Base-by-base conservation (phyloP, 2,113 vertebrate species). In the Tympanuchus pallidicinctus region DNA sequence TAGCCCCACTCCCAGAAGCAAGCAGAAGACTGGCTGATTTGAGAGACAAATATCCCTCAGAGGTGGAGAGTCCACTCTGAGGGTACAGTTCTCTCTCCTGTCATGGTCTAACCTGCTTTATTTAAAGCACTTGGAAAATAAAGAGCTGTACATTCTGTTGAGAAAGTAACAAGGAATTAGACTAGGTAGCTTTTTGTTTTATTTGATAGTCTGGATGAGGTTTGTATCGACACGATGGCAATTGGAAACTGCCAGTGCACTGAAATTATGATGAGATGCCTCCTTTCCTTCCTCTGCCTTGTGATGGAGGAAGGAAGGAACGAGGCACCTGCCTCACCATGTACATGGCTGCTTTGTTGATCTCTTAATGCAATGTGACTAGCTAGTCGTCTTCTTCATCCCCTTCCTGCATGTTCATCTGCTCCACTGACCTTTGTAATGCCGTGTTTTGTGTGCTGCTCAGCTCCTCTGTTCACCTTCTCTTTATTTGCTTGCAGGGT, bases 401-500 rank as follows among this genome's bases (percentile, higher is more conserved):
- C 48, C 84, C 2, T 36, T 52, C 43, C 79, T 66, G n/a, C 43
- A 2, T 3, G 4, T 22, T 65, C 30, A 1, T 22, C 82, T 75
- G 67, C 86, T 64, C 56, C 34, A 0, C 48, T 45, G 56, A 10
- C 25, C 76, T 65, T 42, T 21, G 21, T 42, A 34, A 1, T 0
- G 10, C 59, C 3, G 36, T 5, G 6, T 6, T 69, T 34, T 24
- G 4, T 42, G 54, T 0, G 21, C 56, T 42, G 11, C 36, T 76
- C 65, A 24, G 65, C 61, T 67, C 88, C 64, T 14, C 13, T 3
- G 21, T 32, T 92, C 89, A 96, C 50, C 21, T 52, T 19, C 78
- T 73, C 82, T 47, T 7, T 8, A 6, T 95, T 80, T 88, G 20
- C 84, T 75, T 20, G 20, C 95, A 97, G 96, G 93, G 70, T 57